Conservation (phyloP, 2,888 invertebrate species). For the Apamea crenata region DNA sequence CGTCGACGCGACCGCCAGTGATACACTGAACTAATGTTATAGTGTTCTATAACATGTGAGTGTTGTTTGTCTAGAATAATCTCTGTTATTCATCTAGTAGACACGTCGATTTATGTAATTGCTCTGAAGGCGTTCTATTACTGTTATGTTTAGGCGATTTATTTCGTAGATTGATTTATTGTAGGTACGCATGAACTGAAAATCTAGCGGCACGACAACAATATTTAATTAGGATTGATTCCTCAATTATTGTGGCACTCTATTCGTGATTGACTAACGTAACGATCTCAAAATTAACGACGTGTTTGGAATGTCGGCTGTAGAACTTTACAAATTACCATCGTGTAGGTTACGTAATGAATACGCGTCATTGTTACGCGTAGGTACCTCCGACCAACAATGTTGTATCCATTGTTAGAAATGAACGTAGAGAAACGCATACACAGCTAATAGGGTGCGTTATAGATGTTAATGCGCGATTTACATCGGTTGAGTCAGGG, state of each 20-base stretch:
- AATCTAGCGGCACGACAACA: not conserved
- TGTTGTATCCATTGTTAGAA: constrained; percentile 72
- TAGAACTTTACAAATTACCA: constrained; percentile 59
- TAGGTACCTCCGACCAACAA: constrained; percentile 42
- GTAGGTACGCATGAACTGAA: constrained; percentile 4
- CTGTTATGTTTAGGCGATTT: constrained; percentile 25
- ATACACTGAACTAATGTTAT: constrained; percentile 55
- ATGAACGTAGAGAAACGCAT: constrained; percentile 77
- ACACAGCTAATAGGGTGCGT: constrained; percentile 83
- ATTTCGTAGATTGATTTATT: constrained; percentile 51
- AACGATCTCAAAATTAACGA: constrained; percentile 65
- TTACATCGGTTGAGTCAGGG: constrained; percentile 85
- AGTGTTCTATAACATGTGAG: constrained; percentile 31
- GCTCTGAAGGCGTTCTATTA: constrained; percentile 35
- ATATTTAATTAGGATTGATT: constrained; percentile 55
- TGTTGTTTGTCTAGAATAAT: constrained; percentile 53
- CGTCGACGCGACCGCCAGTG: constrained; percentile 48
- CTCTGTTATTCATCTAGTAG: constrained; percentile 42
- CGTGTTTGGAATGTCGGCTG: constrained; percentile 56
- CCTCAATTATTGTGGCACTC: constrained; percentile 45
- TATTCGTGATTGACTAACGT: constrained; percentile 47
- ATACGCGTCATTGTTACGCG: constrained; percentile 44
- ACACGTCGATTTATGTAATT: constrained; percentile 43
- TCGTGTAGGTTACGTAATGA: constrained; percentile 49
- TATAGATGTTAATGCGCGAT: constrained; percentile 82